Evolutionary conservation across 2,888 invertebrate genomes (phyloP).

Genomic region (Drosophila lutescens): DNA sequence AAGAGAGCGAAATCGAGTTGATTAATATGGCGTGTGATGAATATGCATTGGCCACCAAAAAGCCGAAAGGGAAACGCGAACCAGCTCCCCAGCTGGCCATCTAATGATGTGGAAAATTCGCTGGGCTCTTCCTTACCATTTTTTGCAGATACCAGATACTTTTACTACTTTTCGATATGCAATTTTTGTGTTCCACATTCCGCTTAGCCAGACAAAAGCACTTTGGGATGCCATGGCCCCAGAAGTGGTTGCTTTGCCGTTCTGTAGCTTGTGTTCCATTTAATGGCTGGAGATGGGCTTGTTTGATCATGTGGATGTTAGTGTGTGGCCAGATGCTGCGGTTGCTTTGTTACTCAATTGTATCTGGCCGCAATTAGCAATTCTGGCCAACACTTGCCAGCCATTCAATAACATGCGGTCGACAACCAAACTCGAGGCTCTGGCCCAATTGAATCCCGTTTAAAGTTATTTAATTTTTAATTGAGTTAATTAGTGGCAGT

Average conservation of each 20-base stretch:
- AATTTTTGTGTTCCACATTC: slow-evolving; percentile 56
- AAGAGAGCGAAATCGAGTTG: slow-evolving; percentile 60
- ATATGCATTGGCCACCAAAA: slow-evolving; percentile 59
- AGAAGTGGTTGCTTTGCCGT: slow-evolving; percentile 17
- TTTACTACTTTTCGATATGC: slow-evolving; percentile 66
- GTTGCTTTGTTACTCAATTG: slow-evolving; percentile 50
- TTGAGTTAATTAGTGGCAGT: slow-evolving; percentile 67
- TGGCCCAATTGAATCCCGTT: slow-evolving; percentile 53
- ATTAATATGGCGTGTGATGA: slow-evolving; percentile 76
- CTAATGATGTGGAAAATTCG: slow-evolving; percentile 81
- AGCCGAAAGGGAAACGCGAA: slow-evolving; percentile 29
- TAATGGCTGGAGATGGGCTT: slow-evolving; percentile 6
- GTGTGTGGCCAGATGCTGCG: slow-evolving; percentile 33
- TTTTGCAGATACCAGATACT: slow-evolving; percentile 20
- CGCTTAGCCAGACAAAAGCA: slow-evolving; percentile 24
- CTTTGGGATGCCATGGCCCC: slow-evolving; percentile 2
- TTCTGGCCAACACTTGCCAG: slow-evolving; percentile 50
- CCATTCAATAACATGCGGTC: slow-evolving; percentile 60
- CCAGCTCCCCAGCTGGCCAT: slow-evolving; percentile 63
- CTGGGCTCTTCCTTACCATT: slow-evolving; percentile 12
- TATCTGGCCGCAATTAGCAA: slow-evolving; percentile 59
- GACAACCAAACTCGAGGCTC: slow-evolving; percentile 6
- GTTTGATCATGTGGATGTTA: slow-evolving; percentile 36
- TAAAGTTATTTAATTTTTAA: slow-evolving; percentile 74
- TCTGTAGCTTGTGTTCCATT: neutral